These are phyloP conservation scores for Ancistrus triradiatus DNA, from an alignment of 2,113 vertebrate genomes.

Conservation along the genomic window DNA sequence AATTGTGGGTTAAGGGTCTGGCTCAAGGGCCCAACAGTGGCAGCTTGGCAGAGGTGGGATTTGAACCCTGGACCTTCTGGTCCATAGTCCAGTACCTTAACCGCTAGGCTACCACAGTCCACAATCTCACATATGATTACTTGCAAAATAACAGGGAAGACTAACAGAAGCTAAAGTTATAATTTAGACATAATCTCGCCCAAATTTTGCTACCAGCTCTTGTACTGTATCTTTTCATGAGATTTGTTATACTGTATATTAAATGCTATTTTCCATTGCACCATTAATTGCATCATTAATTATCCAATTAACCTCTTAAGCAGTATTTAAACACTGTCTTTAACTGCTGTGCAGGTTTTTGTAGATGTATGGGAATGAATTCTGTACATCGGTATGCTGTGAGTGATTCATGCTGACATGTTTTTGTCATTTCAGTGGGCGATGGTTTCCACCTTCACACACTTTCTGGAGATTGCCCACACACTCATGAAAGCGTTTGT, in stretches of 20 bases:
- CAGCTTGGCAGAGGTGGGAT: too few relatives aligned
- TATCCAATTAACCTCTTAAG: not conserved
- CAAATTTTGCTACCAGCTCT: too few relatives aligned
- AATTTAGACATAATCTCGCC: too few relatives aligned
- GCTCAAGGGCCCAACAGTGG: too few relatives aligned
- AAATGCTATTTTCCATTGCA: not conserved
- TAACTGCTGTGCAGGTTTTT: not conserved
- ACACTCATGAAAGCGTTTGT: conserved; percentile 42
- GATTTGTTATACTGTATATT: not conserved
- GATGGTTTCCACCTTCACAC: conserved; percentile 18
- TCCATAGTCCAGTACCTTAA: too few relatives aligned
- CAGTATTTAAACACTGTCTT: not conserved
- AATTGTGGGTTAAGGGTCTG: too few relatives aligned
- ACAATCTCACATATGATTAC: too few relatives aligned
- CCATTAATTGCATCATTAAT: not conserved
- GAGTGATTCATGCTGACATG: conserved; percentile 9
- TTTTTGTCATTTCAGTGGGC: conserved; percentile 22
- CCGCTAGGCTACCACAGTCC: too few relatives aligned
- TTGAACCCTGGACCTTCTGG: too few relatives aligned
- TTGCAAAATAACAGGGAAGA: too few relatives aligned
- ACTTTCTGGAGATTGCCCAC: conserved; percentile 24
- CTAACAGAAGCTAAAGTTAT: too few relatives aligned
- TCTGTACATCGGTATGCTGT: not conserved
- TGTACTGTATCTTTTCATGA: not conserved
- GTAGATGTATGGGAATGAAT: not conserved